Conservation (phyloP, 2,113 vertebrate genomes). For the Nothocercus nigrocapillus region DNA sequence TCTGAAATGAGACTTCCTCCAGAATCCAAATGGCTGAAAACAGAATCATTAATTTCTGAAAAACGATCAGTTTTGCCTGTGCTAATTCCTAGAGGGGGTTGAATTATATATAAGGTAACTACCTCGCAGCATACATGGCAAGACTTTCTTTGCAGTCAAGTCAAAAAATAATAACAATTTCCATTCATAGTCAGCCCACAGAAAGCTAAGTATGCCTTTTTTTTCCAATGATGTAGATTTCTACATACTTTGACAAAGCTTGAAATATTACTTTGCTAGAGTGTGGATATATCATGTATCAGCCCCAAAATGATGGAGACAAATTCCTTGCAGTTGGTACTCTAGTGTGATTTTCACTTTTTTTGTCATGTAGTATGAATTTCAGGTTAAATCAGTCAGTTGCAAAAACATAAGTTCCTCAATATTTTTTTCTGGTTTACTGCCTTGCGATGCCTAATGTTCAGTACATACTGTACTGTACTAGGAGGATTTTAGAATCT, state of each 20-base stretch:
- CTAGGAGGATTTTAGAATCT: not conserved
- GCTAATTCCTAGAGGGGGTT: not conserved
- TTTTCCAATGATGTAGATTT: not conserved
- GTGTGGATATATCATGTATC: not conserved
- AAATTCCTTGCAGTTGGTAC: not conserved
- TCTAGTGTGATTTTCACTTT: not conserved
- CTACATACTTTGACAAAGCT: not conserved
- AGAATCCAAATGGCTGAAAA: slow-evolving; percentile 1
- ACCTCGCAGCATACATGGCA: not conserved
- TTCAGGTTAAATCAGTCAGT: not conserved
- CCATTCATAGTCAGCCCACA: not conserved
- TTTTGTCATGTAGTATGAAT: not conserved
- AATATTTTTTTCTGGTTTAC: not conserved
- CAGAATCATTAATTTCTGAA: slow-evolving; percentile 4
- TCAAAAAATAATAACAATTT: not conserved
- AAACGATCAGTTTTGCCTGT: not conserved
- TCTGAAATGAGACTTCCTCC: not conserved
- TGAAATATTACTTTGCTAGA: not conserved
- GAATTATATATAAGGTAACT: not conserved
- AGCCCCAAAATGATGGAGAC: not conserved
- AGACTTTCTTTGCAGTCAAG: not conserved
- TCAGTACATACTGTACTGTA: too few species aligned
- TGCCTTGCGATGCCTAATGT: not conserved
- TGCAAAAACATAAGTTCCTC: not conserved
- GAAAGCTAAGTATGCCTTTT: not conserved